Conservation (phyloP, 1,140 invertebrate genomes). For the Sesamia nonagrioides region DNA sequence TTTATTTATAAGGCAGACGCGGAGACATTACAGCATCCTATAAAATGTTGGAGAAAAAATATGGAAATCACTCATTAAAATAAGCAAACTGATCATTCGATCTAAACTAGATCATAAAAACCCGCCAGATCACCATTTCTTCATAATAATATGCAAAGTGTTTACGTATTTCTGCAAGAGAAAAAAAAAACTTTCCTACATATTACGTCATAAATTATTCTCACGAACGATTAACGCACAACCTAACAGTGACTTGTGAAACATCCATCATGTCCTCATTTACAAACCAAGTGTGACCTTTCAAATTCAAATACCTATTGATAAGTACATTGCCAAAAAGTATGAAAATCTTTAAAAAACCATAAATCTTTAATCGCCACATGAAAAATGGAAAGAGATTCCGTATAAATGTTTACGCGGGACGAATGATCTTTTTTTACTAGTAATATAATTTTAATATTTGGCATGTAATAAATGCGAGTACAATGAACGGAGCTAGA, state of each 20-base stretch:
- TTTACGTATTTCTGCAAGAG: background rate
- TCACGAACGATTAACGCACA: background rate
- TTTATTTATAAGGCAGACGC: background rate
- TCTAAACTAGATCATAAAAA: background rate
- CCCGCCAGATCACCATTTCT: background rate
- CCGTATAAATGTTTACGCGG: slow-evolving; percentile 45
- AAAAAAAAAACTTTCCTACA: background rate
- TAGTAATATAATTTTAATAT: slow-evolving; percentile 57
- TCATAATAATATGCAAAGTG: background rate
- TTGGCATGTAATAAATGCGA: slow-evolving; percentile 63
- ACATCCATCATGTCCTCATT: background rate
- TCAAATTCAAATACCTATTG: slow-evolving; percentile 2
- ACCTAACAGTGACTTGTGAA: background rate
- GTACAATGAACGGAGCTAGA: slow-evolving; percentile 78
- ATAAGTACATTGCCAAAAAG: slow-evolving; percentile 17
- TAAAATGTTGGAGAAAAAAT: background rate
- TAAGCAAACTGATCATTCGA: background rate
- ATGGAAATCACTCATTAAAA: background rate
- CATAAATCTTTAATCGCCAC: slow-evolving; percentile 45
- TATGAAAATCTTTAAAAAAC: slow-evolving; percentile 8
- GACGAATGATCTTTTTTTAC: slow-evolving; percentile 48
- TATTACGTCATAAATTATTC: background rate
- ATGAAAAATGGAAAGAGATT: slow-evolving; percentile 46
- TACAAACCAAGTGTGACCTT: background rate
- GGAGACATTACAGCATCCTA: too few relatives aligned